Base-by-base conservation (phyloP, 2,113 vertebrate species). In the Cavia porcellus region DNA sequence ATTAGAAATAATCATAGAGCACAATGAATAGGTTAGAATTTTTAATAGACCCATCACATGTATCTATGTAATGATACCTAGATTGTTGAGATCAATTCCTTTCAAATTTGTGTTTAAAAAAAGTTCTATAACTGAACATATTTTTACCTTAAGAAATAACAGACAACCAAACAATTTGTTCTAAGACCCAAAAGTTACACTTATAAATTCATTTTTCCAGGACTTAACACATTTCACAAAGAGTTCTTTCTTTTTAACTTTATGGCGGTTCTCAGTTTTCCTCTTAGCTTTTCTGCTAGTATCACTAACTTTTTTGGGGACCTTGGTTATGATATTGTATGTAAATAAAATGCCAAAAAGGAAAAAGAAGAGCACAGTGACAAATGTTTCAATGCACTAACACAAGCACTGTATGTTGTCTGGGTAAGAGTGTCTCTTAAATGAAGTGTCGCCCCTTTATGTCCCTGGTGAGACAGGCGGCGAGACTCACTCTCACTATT, bases 1-100 rank as follows among this genome's bases (percentile, higher is more conserved):
- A 61, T n/a, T 92, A 89, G 72, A 92, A 86, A 89, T 89, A 68
- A 89, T 61, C 66, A 77, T 47, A 89, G 52, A 89, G 70, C 57
- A 84, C 38, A 75, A 55, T 83, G 14, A 89, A 64, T 32, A 25
- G 15, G 20, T 86, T 89, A 85, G 6, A 32, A 47, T 85, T 95
- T 47, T 84, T 81, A 92, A 75, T n/a, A 19, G 68, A 94, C 2
- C 9, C 24, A 68, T 52, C 47, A 85, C 5, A 89, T 59, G 19
- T 82, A 66, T 66, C 30, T 75, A 42, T 22, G 12, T 30, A 75
- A 25, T 28, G 72, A 45, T 75, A 75, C 42, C 72, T 75, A 5
- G 3, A 11, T 24, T 45, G 38, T 75, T 75, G 42, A 45, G 25
- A 42, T 45, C 42, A 75, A 13, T 47, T 14, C 24, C 38, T 75